Evolutionary conservation across 2,113 vertebrate species (phyloP).

Genomic region (Diadophis punctatus): DNA sequence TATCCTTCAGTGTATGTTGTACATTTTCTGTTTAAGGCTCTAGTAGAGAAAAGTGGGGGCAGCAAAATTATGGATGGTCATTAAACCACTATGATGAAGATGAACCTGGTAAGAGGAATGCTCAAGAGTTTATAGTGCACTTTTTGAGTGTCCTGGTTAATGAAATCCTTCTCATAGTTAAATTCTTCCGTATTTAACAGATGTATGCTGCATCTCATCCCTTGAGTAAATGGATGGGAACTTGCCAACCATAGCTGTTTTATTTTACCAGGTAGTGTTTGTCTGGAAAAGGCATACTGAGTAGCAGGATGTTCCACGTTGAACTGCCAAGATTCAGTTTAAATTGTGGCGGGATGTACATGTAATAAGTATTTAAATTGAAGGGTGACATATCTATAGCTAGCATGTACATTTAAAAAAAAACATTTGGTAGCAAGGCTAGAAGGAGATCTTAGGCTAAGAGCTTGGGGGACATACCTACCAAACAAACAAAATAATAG

Average conservation of each 20-base stretch:
- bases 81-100: not conserved
- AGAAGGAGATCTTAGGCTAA: not conserved
- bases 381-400: not conserved
- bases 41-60: not conserved
- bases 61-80: not conserved
- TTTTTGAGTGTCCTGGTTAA: not conserved
- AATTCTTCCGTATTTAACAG: not conserved
- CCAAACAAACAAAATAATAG: not conserved
- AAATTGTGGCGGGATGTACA: not conserved
- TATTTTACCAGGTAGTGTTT: not conserved
- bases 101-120: not conserved
- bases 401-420: not conserved
- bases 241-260: not conserved
- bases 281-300: not conserved
- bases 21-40: not conserved
- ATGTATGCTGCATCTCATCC: not conserved
- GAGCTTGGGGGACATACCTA: not conserved
- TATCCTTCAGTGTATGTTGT: slow-evolving; percentile 74
- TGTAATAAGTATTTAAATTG: not conserved
- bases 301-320: not conserved
- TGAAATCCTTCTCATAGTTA: not conserved
- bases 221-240: not conserved
- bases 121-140: not conserved
- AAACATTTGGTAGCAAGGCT: not conserved
- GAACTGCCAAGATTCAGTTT: not conserved